Conservation (phyloP, 1,140 invertebrate species). For the Trigoniulus corallinus region DNA sequence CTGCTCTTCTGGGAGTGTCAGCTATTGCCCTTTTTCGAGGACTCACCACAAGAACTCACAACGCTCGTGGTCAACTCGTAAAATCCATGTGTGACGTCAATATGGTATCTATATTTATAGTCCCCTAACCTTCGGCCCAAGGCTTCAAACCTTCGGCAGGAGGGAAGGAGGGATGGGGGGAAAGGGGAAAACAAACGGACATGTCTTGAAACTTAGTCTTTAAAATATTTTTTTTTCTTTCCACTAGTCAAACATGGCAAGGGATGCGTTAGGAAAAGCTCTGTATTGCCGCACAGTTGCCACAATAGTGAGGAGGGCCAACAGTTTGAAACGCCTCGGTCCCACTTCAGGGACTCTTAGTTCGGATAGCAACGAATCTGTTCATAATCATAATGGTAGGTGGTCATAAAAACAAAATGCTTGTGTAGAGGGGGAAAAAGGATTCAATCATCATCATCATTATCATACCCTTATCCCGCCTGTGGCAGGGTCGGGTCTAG, state of each 20-base stretch:
- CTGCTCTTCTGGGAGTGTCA: slow-evolving; percentile 62
- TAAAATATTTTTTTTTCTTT: neutral
- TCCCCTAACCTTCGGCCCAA: neutral
- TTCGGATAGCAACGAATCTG: slow-evolving; percentile 78
- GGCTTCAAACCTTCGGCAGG: no score
- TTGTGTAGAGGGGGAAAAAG: no score
- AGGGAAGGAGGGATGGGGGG: no score
- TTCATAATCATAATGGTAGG: slow-evolving; percentile 55
- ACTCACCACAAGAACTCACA: slow-evolving; percentile 65
- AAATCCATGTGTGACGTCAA: slow-evolving; percentile 67
- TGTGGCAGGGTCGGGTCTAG: no score
- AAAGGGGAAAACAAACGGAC: no score
- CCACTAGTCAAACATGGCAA: slow-evolving; percentile 54
- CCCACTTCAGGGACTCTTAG: slow-evolving; percentile 70
- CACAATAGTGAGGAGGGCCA: slow-evolving; percentile 78
- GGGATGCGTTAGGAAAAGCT: slow-evolving; percentile 79
- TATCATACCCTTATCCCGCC: no score
- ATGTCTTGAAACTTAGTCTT: neutral
- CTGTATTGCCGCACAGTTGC: slow-evolving; percentile 88
- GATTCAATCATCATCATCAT: no score
- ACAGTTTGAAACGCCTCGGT: slow-evolving; percentile 71
- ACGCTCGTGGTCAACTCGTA: slow-evolving; percentile 60
- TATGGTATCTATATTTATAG: slow-evolving; percentile 34
- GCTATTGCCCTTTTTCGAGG: slow-evolving; percentile 57
- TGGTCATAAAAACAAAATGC: neutral